Evolutionary conservation across 2,888 invertebrate species (phyloP).

Genomic region (Onthophagus sagittarius): DNA sequence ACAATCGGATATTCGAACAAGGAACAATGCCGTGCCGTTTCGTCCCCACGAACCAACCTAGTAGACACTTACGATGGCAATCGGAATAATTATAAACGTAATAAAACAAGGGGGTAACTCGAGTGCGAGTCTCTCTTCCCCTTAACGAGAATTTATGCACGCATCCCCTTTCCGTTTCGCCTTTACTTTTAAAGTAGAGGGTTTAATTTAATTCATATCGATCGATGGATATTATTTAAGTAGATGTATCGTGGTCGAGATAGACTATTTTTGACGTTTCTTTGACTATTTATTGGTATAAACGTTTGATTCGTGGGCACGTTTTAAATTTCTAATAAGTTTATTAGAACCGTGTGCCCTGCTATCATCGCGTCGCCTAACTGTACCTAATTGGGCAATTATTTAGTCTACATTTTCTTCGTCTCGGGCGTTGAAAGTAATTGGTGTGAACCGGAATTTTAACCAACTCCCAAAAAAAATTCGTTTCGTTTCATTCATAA

Average conservation of each 20-base stretch:
- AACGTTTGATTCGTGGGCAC: not conserved
- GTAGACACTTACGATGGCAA: conserved; percentile 22
- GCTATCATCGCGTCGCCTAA: not conserved
- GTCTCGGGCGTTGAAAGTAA: not conserved
- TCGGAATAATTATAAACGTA: conserved; percentile 45
- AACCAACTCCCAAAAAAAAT: not conserved
- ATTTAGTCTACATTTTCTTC: not conserved
- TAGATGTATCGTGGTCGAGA: not conserved
- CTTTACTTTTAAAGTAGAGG: not conserved
- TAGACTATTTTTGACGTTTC: too few species aligned
- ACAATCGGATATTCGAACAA: conserved; percentile 37
- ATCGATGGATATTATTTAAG: not conserved
- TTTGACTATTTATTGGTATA: too few species aligned
- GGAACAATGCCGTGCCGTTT: conserved; percentile 40
- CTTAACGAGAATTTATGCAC: not conserved
- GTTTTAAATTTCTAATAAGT: not conserved
- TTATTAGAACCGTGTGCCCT: not conserved
- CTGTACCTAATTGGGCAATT: not conserved
- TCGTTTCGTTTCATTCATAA: too few species aligned
- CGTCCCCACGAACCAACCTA: conserved; percentile 22
- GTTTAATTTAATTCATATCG: not conserved
- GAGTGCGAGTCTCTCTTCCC: conserved; percentile 27
- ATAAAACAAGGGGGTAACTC: conserved; percentile 41
- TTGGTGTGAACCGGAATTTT: not conserved
- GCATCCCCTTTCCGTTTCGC: not conserved